Base-by-base conservation (phyloP, 2,888 invertebrate genomes). In the Drosophila antonietae region DNA sequence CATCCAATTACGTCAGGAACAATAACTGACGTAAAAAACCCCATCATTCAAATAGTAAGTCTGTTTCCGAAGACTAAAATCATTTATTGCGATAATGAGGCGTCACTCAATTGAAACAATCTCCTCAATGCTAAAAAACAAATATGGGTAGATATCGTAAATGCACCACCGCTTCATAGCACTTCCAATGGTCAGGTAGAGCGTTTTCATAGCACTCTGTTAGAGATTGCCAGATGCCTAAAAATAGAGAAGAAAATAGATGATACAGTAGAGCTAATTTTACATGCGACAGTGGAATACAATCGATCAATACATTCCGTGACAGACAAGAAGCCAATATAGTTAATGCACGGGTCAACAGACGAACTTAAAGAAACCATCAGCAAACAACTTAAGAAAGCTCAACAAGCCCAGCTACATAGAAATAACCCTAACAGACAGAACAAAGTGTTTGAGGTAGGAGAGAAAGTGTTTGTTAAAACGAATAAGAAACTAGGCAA, bases 151-250 rank as follows among this genome's bases (percentile, higher is more conserved):
- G 41, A 41, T n/a, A n/a, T 41, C n/a, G 41, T 41, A 41, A 52
- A 52, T 35, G 33, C 51, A 18, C 51, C 33, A 3, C 51, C 51
- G n/a, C n/a, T 49, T 8, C 49, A 49, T n/a, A 33, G 18, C 51
- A 33, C 51, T 3, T 52, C 35, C 37, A 52, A 37, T 33, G 37
- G 9, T 18, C 49, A 49, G n/a, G 18, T 49, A 18, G 33, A 49
- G 33, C 49, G 31, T 10, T 9, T 43, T 18, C 43, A 43, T 4
- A 18, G n/a, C 18, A 43, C 43, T 9, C 18, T 43, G 10, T 43
- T 18, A 10, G 18, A 43, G 4, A 43, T 43, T 43, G 43, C 43
- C 3, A 43, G 18, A n/a, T 43, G 43, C 43, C 9, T 43, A 10
- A 43, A 43, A 18, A 9, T 18, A 0, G 18, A 9, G 4, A 43